Conservation (phyloP, 1,140 invertebrate species). For the Lucilia cuprina region DNA sequence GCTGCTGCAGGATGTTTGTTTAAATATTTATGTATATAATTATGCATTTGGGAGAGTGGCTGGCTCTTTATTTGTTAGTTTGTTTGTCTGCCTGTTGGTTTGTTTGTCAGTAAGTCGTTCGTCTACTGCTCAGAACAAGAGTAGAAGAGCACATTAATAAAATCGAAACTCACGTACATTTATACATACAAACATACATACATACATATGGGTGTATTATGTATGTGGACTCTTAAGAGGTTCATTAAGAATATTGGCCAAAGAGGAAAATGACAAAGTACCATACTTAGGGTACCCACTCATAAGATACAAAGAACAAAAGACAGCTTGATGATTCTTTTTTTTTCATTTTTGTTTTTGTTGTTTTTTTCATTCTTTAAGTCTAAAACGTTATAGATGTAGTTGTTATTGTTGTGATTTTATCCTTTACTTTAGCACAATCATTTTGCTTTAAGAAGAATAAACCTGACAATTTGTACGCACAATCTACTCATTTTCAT, state of each 20-base stretch:
- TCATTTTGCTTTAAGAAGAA: neutral
- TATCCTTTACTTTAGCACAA: neutral
- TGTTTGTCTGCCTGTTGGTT: neutral
- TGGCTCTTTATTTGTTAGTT: neutral
- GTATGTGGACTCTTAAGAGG: neutral
- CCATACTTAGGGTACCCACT: slow-evolving; percentile 8
- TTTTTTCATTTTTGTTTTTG: neutral
- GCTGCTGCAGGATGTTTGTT: neutral
- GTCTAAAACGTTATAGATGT: no score
- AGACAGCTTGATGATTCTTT: neutral
- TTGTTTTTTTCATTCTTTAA: neutral
- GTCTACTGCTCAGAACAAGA: neutral
- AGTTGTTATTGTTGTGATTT: neutral
- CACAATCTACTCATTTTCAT: neutral
- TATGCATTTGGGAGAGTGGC: no score
- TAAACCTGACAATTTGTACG: neutral
- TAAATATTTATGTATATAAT: neutral
- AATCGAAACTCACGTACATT: neutral
- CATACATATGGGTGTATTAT: no score
- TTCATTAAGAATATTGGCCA: slow-evolving; percentile 9
- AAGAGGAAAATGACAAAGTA: slow-evolving; percentile 14
- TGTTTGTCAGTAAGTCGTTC: no score
- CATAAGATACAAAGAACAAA: neutral
- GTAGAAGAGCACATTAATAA: neutral
- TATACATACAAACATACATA: neutral